A percentile compares a stretch with the other conserved stretches of the same genome.
phyloP scores from a whole-genome alignment of 1,140 invertebrate genomes.

The Aphaenogaster ashmeadi region DNA sequence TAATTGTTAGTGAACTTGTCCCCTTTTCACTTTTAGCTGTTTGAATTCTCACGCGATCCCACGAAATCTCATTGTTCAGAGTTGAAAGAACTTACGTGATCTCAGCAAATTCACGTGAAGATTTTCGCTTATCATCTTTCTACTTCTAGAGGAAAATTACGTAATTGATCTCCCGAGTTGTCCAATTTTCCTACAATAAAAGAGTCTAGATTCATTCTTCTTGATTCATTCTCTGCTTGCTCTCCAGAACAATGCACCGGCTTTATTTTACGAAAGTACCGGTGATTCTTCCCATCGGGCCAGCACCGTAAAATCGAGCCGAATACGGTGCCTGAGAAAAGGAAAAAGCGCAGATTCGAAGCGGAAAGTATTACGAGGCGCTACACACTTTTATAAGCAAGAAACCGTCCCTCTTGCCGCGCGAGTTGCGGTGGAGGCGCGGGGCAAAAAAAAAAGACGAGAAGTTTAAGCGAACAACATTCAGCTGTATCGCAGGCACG shows the following conservation, averaged over 20 bases:
- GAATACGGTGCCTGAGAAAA: neutral
- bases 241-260: conserved; percentile 27
- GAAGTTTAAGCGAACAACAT: conserved; percentile 49
- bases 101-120: conserved; percentile 18
- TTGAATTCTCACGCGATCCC: conserved; percentile 20
- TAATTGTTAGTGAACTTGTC: conserved; percentile 38
- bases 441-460: conserved; percentile 57
- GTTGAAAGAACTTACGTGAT: conserved; percentile 33
- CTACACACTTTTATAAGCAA: conserved; percentile 41
- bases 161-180: conserved; percentile 58
- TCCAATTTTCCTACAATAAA: conserved; percentile 53
- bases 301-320: conserved; percentile 40
- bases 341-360: conserved; percentile 31
- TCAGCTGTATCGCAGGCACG: conserved; percentile 30
- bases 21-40: conserved; percentile 7
- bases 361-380: conserved; percentile 48
- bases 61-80: conserved; percentile 38
- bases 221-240: conserved; percentile 20
- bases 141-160: conserved; percentile 36
- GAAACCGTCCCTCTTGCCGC: conserved; percentile 1
- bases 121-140: conserved; percentile 34
- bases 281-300: conserved; percentile 35
- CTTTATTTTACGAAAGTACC: conserved; percentile 56
- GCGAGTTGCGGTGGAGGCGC: too few species aligned
- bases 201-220: conserved; percentile 49